phyloP scores from a whole-genome alignment of 2,113 vertebrate genomes.

The Oryzias celebensis region DNA sequence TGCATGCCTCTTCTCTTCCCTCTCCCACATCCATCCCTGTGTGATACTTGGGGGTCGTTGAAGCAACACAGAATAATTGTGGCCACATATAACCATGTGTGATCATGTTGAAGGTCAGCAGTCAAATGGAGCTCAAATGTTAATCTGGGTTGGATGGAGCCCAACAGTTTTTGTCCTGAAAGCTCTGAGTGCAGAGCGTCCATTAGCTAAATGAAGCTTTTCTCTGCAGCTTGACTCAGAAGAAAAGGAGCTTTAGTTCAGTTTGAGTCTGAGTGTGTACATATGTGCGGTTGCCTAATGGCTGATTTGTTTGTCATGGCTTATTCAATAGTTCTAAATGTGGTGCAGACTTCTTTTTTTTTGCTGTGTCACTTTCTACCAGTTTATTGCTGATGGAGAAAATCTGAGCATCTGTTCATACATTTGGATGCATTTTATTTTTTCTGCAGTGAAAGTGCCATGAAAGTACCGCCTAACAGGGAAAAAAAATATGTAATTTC shows the following conservation, averaged over 20 bases:
- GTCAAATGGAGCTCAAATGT: constrained; percentile 22
- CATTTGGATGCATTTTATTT: background rate
- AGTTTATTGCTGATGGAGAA: constrained; percentile 2
- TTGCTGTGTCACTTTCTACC: constrained; percentile 28
- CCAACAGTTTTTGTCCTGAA: constrained; percentile 16
- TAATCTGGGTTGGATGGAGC: constrained; percentile 26
- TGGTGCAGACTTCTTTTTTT: constrained; percentile 37
- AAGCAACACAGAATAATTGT: constrained; percentile 23
- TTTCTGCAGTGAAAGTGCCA: constrained; percentile 1
- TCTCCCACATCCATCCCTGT: constrained; percentile 5
- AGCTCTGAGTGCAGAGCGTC: constrained; percentile 21
- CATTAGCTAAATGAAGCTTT: constrained; percentile 74
- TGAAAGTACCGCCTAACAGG: background rate
- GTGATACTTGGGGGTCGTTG: constrained; percentile 7
- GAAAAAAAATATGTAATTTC: too few species aligned
- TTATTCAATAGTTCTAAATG: constrained; percentile 33
- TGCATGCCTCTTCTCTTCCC: constrained; percentile 32
- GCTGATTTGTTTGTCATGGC: constrained; percentile 27
- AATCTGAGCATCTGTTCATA: background rate
- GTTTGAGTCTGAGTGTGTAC: constrained; percentile 13
- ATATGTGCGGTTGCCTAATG: constrained; percentile 9
- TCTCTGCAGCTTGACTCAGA: constrained; percentile 38
- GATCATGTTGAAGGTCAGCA: constrained; percentile 35
- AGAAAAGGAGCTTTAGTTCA: constrained; percentile 51
- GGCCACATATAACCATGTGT: constrained; percentile 40